These are phyloP conservation scores for Columba guinea DNA, from an alignment of 2,797 vertebrate genomes.

Conservation along the genomic window DNA sequence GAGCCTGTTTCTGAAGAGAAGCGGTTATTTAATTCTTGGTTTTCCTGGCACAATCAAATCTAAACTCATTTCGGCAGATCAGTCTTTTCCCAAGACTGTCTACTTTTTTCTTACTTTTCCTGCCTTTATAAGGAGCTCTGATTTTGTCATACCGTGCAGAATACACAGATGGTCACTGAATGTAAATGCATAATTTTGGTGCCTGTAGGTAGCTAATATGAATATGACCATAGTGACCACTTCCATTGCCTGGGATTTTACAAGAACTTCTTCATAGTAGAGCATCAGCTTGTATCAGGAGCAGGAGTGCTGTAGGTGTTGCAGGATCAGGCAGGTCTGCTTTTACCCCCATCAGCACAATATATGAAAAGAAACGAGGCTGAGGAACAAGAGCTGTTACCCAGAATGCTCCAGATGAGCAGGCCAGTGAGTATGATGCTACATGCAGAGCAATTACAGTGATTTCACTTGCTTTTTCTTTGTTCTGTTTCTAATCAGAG, in stretches of 20 bases:
- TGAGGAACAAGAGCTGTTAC: background rate
- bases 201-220: background rate
- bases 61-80: background rate
- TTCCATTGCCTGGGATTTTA: background rate
- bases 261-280: background rate
- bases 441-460: background rate
- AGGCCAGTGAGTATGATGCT: background rate
- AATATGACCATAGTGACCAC: background rate
- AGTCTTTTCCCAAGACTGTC: background rate
- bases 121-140: background rate
- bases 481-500: background rate
- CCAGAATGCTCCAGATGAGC: background rate
- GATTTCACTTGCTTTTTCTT: background rate
- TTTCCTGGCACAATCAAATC: background rate
- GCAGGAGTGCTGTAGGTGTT: background rate
- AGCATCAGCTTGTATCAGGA: background rate
- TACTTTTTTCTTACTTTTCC: background rate
- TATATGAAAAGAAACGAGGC: background rate
- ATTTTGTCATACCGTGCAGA: background rate
- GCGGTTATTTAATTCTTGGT: background rate
- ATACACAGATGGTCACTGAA: background rate
- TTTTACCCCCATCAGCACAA: background rate
- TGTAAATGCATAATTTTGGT: background rate
- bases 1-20: background rate
- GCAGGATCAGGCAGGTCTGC: background rate